Percentiles rank a stretch among this genome's conserved stretches.
Conservation (phyloP, 2,797 vertebrate genomes). For the Platyrinchus mystaceus region DNA sequence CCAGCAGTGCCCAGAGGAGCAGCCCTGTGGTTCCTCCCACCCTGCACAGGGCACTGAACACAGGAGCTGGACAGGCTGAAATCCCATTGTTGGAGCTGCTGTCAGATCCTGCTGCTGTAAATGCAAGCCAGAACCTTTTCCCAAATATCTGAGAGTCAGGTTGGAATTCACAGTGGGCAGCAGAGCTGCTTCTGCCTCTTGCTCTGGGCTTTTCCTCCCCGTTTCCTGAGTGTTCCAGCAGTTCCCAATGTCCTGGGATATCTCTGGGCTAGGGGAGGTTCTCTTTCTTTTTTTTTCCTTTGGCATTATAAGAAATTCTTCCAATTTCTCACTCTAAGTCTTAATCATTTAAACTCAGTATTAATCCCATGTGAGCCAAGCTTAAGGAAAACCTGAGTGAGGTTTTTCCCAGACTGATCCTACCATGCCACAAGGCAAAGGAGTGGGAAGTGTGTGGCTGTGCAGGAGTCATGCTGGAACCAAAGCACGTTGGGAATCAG, state of each 20-base stretch:
- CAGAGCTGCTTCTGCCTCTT: neutral
- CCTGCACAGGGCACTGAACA: neutral
- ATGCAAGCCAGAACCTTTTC: neutral
- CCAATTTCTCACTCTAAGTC: neutral
- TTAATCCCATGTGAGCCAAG: neutral
- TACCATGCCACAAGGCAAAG: neutral
- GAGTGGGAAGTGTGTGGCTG: neutral
- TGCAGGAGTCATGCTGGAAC: neutral
- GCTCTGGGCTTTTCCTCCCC: neutral
- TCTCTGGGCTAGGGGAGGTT: fast-evolving
- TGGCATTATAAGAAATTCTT: neutral
- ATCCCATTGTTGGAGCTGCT: neutral
- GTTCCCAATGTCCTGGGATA: neutral
- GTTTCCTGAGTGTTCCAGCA: fast-evolving
- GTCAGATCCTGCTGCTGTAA: neutral
- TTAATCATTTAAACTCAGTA: neutral
- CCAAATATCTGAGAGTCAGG: neutral
- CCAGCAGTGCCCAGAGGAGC: neutral
- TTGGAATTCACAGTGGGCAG: neutral
- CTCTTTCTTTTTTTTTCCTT: neutral
- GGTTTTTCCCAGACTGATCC: neutral
- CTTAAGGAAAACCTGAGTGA: neutral
- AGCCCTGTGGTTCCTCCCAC: neutral
- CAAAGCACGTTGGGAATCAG: neutral
- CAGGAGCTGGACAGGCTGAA: neutral